phyloP scores from a whole-genome alignment of 2,113 vertebrate species.

The Actinemys pallida region DNA sequence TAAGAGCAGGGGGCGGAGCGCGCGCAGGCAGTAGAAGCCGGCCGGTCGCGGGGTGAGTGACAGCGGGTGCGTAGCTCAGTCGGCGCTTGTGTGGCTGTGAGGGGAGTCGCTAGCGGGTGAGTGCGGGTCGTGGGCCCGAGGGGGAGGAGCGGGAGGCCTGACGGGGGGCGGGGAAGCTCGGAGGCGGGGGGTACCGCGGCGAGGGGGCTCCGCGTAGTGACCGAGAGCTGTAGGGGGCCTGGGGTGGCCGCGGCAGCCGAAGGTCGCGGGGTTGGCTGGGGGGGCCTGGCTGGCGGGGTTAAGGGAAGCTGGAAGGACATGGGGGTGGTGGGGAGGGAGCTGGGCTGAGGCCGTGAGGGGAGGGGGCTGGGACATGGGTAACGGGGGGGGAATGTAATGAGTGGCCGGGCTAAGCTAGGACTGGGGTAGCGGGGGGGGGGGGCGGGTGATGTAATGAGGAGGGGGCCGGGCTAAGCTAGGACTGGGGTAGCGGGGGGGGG shows the following conservation, averaged over 20 bases:
- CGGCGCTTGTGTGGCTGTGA: accelerated
- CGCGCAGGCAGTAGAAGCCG: not conserved
- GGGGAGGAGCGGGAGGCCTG: no score
- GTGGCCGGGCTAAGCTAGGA: no score
- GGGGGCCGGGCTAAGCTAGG: no score
- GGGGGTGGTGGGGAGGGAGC: no score
- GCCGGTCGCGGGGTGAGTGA: accelerated
- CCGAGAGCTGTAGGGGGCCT: not conserved
- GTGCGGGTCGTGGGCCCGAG: not conserved
- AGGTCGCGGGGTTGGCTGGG: no score
- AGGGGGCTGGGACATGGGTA: no score
- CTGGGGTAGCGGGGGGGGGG: no score
- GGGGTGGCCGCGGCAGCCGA: not conserved
- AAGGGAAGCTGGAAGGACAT: not conserved
- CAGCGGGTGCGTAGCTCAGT: accelerated
- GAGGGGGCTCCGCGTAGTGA: no score
- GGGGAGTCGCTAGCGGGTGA: not conserved
- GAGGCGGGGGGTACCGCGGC: no score
- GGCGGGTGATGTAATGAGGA: no score
- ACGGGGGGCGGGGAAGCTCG: not conserved
- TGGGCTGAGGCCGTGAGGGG: no score
- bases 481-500: not conserved
- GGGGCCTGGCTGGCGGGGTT: no score
- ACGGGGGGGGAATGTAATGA: not conserved
- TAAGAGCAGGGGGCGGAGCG: not conserved